phyloP scores from a whole-genome alignment of 1,140 invertebrate genomes.

The Plodia interpunctella region DNA sequence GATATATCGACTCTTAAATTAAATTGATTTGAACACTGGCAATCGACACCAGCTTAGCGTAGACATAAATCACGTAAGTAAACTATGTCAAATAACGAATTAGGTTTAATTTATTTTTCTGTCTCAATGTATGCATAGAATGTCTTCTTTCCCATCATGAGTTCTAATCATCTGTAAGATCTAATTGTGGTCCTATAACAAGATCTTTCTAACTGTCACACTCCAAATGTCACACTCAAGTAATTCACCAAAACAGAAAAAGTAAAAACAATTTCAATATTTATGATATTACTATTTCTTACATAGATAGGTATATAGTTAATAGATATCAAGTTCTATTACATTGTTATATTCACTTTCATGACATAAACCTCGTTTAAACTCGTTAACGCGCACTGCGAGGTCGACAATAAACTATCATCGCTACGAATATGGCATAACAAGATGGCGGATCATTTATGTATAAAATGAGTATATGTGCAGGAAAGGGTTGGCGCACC shows the following conservation, averaged over 20 bases:
- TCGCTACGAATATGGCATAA: constrained; percentile 4
- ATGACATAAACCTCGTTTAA: not conserved
- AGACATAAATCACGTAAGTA: not conserved
- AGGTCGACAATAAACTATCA: constrained; percentile 2
- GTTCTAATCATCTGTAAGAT: too few species aligned
- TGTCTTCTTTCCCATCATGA: too few species aligned
- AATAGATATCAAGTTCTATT: not conserved
- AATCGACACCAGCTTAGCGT: not conserved
- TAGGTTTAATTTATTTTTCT: too few species aligned
- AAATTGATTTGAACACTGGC: constrained; percentile 1
- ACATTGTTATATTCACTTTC: not conserved
- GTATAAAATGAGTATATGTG: constrained; percentile 26
- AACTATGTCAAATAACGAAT: too few species aligned
- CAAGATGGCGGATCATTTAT: constrained; percentile 7
- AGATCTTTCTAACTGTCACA: too few species aligned
- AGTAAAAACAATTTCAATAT: too few species aligned
- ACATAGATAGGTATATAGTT: too few species aligned
- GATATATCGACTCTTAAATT: not conserved
- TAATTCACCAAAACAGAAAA: too few species aligned
- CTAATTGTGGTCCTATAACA: too few species aligned
- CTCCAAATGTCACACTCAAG: too few species aligned
- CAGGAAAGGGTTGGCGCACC: constrained; percentile 64
- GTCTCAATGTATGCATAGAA: too few species aligned
- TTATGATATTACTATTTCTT: too few species aligned
- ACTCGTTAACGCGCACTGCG: constrained; percentile 1